phyloP scores from a whole-genome alignment of 2,888 invertebrate genomes.

The Sylvicola fuscatus region DNA sequence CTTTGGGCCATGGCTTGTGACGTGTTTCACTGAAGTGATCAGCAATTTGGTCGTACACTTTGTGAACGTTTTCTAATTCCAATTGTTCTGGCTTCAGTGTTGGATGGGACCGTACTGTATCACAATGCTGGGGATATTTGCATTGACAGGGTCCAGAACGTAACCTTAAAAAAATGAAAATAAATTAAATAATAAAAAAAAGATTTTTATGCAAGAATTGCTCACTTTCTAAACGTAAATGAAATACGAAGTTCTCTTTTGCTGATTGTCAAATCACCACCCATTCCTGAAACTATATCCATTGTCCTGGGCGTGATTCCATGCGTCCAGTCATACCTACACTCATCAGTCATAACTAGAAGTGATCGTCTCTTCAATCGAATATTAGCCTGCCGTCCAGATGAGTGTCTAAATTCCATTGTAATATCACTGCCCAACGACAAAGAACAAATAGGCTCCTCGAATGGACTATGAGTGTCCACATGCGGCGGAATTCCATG shows the following conservation, averaged over 20 bases:
- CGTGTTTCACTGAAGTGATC: conserved; percentile 87
- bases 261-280: conserved; percentile 32
- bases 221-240: conserved; percentile 54
- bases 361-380: conserved; percentile 49
- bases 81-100: conserved; percentile 32
- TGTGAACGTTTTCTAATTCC: conserved; percentile 59
- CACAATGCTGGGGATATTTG: conserved; percentile 41
- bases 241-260: conserved; percentile 46
- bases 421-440: conserved; percentile 64
- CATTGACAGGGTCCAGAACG: conserved; percentile 38
- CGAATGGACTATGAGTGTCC: conserved; percentile 89
- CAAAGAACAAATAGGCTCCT: conserved; percentile 67
- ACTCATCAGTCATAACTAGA: conserved; percentile 58
- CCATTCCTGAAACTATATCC: conserved; percentile 40
- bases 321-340: conserved; percentile 69
- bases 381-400: conserved; percentile 33
- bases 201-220: conserved; percentile 13
- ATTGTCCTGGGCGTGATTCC: conserved; percentile 68
- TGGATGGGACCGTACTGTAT: conserved; percentile 25
- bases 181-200: conserved; percentile 12
- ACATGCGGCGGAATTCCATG: conserved; percentile 91
- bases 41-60: conserved; percentile 88
- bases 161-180: not conserved
- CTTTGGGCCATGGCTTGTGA: conserved; percentile 86
- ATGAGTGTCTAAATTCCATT: conserved; percentile 68